These are phyloP conservation scores for Ormyrus labotus DNA, from an alignment of 2,888 invertebrate genomes.

Conservation along the genomic window DNA sequence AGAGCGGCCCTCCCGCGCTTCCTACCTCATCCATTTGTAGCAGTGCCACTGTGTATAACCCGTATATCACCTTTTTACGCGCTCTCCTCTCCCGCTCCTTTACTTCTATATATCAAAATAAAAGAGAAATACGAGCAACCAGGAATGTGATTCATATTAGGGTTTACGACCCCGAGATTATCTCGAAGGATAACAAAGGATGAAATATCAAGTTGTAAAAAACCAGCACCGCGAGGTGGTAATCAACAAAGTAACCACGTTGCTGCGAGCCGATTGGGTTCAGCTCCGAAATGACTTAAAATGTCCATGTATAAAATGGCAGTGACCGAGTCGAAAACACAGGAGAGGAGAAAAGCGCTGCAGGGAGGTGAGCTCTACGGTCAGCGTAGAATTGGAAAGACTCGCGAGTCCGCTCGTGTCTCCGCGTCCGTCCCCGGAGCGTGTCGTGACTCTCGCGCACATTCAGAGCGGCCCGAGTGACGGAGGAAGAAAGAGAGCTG, in stretches of 20 bases:
- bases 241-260: slow-evolving; percentile 10
- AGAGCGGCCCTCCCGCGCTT: slow-evolving; percentile 26
- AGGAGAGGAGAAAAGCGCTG: too few species aligned
- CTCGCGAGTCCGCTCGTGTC: slow-evolving; percentile 8
- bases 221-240: slow-evolving; percentile 2
- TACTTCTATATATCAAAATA: slow-evolving; percentile 47
- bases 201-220: slow-evolving; percentile 47
- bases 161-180: slow-evolving; percentile 39
- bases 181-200: slow-evolving; percentile 37
- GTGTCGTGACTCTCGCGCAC: slow-evolving; percentile 24
- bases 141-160: slow-evolving; percentile 48
- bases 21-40: slow-evolving; percentile 45
- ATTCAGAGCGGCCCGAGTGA: not conserved
- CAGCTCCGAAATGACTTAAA: not conserved
- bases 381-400: slow-evolving; percentile 9
- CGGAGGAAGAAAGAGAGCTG: not conserved
- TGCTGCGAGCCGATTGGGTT: not conserved
- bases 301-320: too few species aligned
- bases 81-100: slow-evolving; percentile 9
- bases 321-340: too few species aligned
- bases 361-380: not conserved
- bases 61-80: slow-evolving; percentile 52
- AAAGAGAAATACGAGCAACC: slow-evolving; percentile 39
- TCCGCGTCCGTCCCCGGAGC: not conserved
- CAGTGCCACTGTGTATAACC: slow-evolving; percentile 37